Percentiles rank a stretch among this genome's conserved stretches.
These are phyloP conservation scores for Drosophila chauvacae DNA, from an alignment of 1,140 invertebrate species.

Conservation along the genomic window DNA sequence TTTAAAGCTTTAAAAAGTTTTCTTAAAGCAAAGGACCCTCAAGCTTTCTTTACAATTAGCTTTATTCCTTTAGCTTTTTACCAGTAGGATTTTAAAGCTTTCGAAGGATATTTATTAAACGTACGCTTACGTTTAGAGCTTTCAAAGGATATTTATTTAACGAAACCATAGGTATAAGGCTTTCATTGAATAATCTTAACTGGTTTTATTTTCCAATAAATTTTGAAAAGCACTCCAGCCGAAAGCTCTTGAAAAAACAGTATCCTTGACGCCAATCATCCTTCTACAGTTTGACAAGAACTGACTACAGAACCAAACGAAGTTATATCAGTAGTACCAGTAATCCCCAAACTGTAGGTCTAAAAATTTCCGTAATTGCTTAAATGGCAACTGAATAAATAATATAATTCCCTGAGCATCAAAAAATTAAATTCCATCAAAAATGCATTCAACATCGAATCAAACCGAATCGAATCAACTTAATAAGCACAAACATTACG, in stretches of 20 bases:
- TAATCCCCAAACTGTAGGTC: constrained; percentile 7
- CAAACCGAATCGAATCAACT: constrained; percentile 14
- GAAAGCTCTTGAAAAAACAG: background rate
- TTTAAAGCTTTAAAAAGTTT: background rate
- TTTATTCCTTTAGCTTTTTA: background rate
- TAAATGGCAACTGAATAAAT: constrained; percentile 23
- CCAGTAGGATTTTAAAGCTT: background rate
- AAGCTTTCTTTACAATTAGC: background rate
- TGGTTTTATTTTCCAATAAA: background rate
- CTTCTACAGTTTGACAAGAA: background rate
- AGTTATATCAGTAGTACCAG: background rate
- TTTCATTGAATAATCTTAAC: background rate
- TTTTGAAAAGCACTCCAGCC: background rate
- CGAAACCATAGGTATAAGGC: background rate
- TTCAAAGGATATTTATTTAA: background rate
- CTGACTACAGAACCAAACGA: background rate
- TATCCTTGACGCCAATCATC: background rate
- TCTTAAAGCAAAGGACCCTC: background rate
- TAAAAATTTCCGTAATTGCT: background rate
- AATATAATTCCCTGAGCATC: constrained; percentile 5
- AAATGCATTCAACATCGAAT: constrained; percentile 23
- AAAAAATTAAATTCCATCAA: constrained; percentile 28
- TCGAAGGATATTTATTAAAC: background rate
- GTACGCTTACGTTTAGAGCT: background rate
- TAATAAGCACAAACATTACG: constrained; percentile 57